Base-by-base conservation (phyloP, 2,797 vertebrate species). In the Ptychobarbus kaznakovi region DNA sequence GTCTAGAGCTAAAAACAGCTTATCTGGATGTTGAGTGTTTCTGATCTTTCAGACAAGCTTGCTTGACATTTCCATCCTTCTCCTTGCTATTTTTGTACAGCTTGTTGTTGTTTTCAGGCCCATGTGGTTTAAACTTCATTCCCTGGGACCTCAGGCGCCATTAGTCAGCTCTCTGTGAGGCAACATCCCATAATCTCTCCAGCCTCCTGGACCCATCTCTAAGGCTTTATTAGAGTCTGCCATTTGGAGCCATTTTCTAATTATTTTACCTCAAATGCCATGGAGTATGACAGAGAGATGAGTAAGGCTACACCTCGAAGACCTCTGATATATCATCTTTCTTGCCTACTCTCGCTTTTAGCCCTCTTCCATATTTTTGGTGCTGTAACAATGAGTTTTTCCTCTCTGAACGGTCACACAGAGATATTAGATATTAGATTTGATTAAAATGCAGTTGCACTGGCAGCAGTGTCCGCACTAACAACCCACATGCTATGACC, bases 181-280 rank as follows among this genome's bases (percentile, higher is more conserved):
- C 80, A 87, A 80, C 88, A 88, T 89, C 89, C 86, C 82, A 85
- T 90, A 88, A 90, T 85, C 85, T 70, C 61, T n/a, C 70, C 65
- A 25, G 82, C 51, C 80, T 66, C 40, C 46, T 69, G 44, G 76
- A 75, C 79, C 40, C 46, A 79, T 87, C 88, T 86, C 77, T 4
- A 44, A 85, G 86, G 83, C 81, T 86, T 89, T 88, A 89, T 89
- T 89, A 86, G 82, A 86, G 83, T 61, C 40, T 81, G 83, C 80
- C 85, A 84, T 89, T 77, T 74, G 80, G 80, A 88, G 82, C 73
- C 80, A 83, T 84, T 87, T 87, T 87, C 87, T 65, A 89, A 89
- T 87, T 89, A 90, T 86, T 90, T 90, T 86, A 88, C 77, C 78
- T 72, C 68, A 90, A 90, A 90, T 90, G 83, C 86, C 88, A 88